Percentiles rank a stretch among this genome's conserved stretches.
Evolutionary conservation across 2,113 vertebrate species (phyloP).

Genomic region (Petrocephalus zakoni): DNA sequence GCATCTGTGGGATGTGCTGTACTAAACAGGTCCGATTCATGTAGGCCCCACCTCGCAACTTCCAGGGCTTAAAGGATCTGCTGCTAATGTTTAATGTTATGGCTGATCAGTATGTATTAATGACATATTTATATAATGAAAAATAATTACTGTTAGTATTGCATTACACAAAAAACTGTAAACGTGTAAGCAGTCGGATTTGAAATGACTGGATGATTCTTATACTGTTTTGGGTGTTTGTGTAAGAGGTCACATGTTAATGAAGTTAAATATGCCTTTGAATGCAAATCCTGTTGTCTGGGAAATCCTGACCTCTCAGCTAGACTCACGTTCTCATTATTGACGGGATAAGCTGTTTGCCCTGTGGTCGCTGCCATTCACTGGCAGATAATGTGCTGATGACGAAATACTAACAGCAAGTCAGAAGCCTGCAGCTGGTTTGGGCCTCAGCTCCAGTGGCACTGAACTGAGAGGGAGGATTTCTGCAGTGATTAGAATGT

Average conservation of each 20-base stretch:
- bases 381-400: not conserved
- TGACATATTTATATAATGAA: not conserved
- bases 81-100: not conserved
- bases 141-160: not conserved
- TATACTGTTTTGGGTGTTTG: not conserved
- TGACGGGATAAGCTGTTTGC: not conserved
- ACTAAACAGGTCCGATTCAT: not conserved
- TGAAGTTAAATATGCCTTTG: not conserved
- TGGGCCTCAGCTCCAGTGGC: not conserved
- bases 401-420: not conserved
- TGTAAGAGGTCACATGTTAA: not conserved
- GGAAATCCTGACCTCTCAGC: not conserved
- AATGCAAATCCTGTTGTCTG: not conserved
- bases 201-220: not conserved
- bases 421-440: not conserved
- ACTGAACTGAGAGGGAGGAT: not conserved
- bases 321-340: not conserved
- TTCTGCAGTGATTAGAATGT: not conserved
- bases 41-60: not conserved
- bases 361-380: not conserved
- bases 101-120: not conserved
- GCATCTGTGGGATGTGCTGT: not conserved
- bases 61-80: not conserved
- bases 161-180: not conserved
- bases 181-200: not conserved